A percentile compares a stretch with the other conserved stretches of the same genome.
Evolutionary conservation across 1,140 invertebrate species (phyloP).

Genomic region (Dysdera silvatica): DNA sequence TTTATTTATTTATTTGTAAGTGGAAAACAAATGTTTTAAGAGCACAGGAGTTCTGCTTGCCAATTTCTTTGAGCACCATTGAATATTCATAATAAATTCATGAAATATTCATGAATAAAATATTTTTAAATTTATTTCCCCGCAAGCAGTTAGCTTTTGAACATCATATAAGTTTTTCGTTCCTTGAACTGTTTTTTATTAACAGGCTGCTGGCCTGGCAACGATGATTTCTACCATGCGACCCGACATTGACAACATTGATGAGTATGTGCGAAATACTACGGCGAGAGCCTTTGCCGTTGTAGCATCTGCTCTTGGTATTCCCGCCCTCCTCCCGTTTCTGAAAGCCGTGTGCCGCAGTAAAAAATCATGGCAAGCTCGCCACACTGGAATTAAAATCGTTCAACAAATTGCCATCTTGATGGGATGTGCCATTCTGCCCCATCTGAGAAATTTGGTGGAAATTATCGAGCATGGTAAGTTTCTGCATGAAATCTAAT

Average conservation of each 20-base stretch:
- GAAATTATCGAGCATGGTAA: conserved; percentile 98
- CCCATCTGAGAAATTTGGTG: conserved; percentile 93
- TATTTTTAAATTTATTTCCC: no score
- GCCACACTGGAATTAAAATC: conserved; percentile 99
- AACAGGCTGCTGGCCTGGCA: conserved; percentile 87
- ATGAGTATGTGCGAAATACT: conserved; percentile 98
- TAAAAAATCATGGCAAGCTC: conserved; percentile 99
- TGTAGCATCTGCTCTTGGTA: conserved; percentile 95
- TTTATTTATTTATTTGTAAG: no score
- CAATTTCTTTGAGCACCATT: no score
- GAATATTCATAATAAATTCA: no score
- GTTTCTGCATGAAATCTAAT: conserved; percentile 13
- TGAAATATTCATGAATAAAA: no score
- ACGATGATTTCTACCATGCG: conserved; percentile 99
- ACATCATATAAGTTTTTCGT: no score
- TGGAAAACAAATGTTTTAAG: no score
- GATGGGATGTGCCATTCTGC: conserved; percentile 99
- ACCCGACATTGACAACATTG: conserved; percentile 99
- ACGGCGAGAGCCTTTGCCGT: conserved; percentile 98
- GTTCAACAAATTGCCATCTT: conserved; percentile 99
- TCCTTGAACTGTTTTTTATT: no score
- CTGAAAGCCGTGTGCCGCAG: conserved; percentile 98
- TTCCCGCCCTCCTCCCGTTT: conserved; percentile 94
- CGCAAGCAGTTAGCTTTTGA: no score
- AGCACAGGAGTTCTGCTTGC: no score